Evolutionary conservation across 2,113 vertebrate species (phyloP).

Genomic region (Phoenicopterus ruber): DNA sequence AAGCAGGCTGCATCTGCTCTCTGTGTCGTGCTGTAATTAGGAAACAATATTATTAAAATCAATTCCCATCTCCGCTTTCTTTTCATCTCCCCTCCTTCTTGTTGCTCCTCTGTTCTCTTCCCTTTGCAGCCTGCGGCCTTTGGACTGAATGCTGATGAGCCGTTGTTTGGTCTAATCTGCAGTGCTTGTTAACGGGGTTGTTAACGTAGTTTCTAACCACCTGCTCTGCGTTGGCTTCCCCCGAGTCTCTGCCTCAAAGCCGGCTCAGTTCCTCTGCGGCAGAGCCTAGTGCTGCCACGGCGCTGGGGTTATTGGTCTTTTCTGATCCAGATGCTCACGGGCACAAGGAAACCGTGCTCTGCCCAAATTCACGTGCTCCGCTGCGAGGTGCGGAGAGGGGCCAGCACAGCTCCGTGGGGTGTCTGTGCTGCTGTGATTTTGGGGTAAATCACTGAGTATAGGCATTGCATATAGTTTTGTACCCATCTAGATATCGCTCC

Average conservation of each 20-base stretch:
- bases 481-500: not conserved
- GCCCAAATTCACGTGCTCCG: not conserved
- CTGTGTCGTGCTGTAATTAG: conserved; percentile 5
- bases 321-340: fast-evolving
- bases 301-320: not conserved
- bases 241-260: not conserved
- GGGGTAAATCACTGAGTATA: not conserved
- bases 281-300: not conserved
- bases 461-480: not conserved
- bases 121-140: not conserved
- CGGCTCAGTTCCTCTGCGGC: not conserved
- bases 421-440: fast-evolving
- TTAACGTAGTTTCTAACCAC: not conserved
- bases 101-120: not conserved
- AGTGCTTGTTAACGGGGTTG: not conserved
- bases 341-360: not conserved
- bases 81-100: conserved; percentile 24
- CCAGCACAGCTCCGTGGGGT: fast-evolving
- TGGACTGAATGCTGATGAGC: conserved; percentile 42
- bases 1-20: conserved; percentile 31
- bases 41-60: conserved; percentile 46
- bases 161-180: conserved; percentile 15
- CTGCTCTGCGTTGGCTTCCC: not conserved
- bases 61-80: conserved; percentile 22
- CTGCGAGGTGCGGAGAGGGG: not conserved